Conservation (phyloP, 2,113 vertebrate genomes). For the Chamaetylas fuelleborni region DNA sequence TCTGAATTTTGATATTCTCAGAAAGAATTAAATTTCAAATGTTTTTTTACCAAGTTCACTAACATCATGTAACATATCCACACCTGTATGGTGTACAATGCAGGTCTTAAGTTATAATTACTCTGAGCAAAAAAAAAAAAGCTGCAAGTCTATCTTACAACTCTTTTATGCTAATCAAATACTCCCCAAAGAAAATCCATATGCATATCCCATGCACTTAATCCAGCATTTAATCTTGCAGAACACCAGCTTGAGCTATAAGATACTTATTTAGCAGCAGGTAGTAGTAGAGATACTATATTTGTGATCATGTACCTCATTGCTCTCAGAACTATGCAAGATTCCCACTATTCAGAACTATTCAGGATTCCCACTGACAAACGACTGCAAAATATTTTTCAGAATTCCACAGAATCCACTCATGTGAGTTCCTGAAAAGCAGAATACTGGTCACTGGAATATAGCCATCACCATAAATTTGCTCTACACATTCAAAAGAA, state of each 20-base stretch:
- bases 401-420: neutral
- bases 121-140: neutral
- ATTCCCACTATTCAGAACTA: no score
- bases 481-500: neutral
- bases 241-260: neutral
- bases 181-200: neutral
- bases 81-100: neutral
- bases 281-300: neutral
- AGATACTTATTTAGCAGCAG: neutral
- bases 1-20: neutral
- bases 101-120: neutral
- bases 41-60: neutral
- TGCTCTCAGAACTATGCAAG: neutral
- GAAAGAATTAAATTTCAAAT: neutral
- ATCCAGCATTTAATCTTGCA: neutral
- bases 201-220: neutral
- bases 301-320: neutral
- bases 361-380: neutral
- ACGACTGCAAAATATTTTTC: neutral
- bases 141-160: neutral
- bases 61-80: neutral
- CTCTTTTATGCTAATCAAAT: neutral
- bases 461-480: neutral
- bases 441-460: neutral
- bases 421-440: neutral